These are phyloP conservation scores for Isaurus tuberculatus DNA, from an alignment of 92 coral and sea anemone species.

Conservation along the genomic window DNA sequence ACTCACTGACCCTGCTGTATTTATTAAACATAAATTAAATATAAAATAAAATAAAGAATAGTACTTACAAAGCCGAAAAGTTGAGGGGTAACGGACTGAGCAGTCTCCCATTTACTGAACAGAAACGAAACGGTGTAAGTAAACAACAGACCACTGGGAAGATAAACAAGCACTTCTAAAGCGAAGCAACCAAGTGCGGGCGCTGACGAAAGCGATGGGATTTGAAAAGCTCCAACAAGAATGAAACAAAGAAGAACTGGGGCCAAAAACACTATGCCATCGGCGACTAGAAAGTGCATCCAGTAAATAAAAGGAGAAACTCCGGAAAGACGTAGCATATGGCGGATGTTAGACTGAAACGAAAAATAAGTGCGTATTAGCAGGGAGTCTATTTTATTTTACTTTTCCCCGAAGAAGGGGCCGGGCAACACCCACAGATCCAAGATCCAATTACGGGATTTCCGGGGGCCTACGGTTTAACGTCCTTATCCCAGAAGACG, in stretches of 20 bases:
- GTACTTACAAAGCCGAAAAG: constrained; percentile 65
- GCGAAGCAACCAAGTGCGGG: constrained; percentile 87
- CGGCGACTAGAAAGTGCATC: constrained; percentile 71
- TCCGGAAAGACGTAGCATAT: constrained; percentile 84
- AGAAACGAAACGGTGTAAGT: constrained; percentile 72
- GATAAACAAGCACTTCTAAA: constrained; percentile 66
- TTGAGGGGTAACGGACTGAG: constrained; percentile 69
- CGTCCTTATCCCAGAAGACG: no score
- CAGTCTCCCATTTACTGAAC: constrained; percentile 84
- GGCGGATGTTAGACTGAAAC: constrained; percentile 70
- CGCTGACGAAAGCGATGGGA: constrained; percentile 70
- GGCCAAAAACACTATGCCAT: constrained; percentile 66
- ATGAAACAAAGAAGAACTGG: constrained; percentile 74
- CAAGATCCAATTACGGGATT: no score
- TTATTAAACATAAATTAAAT: no score
- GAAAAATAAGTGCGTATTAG: not conserved
- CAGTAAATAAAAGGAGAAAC: constrained; percentile 76
- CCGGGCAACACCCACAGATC: no score
- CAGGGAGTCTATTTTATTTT: no score
- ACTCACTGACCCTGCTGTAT: no score
- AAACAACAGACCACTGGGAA: constrained; percentile 70
- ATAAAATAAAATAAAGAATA: no score
- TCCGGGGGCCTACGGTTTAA: no score
- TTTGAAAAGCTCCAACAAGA: constrained; percentile 71
- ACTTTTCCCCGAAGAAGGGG: no score